Evolutionary conservation across 2,888 invertebrate genomes (phyloP).

Genomic region (Xanthostigma xanthostigma): DNA sequence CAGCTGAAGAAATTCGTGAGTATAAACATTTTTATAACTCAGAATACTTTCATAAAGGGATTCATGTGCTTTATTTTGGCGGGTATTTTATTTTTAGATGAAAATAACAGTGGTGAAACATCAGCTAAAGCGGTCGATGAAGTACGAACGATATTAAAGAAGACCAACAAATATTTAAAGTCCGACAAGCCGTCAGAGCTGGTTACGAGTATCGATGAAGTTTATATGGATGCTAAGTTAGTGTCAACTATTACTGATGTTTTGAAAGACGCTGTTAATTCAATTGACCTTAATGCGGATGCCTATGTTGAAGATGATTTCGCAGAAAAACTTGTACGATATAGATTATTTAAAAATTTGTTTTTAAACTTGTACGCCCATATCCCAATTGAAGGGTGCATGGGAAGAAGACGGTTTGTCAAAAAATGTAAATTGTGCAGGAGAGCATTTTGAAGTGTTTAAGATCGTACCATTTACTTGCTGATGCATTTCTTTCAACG

Average conservation of each 20-base stretch:
- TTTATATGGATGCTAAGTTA: constrained; percentile 22
- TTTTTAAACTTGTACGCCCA: neutral
- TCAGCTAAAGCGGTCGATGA: neutral
- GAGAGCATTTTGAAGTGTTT: too few species aligned
- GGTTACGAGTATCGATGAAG: constrained; percentile 23
- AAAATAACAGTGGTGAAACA: neutral
- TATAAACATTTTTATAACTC: neutral
- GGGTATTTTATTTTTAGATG: neutral
- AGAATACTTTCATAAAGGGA: neutral
- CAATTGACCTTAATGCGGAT: constrained; percentile 27
- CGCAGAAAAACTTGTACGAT: constrained; percentile 31
- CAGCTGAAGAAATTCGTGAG: neutral
- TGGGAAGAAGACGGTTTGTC: too few species aligned
- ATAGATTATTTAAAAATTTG: constrained; percentile 11
- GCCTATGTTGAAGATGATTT: constrained; percentile 34
- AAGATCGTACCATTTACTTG: too few species aligned
- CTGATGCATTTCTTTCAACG: too few species aligned
- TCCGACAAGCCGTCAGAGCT: constrained; percentile 12
- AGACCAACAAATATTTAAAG: neutral
- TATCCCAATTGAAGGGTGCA: too few species aligned
- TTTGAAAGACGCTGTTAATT: constrained; percentile 22
- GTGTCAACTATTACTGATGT: constrained; percentile 22
- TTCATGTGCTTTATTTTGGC: neutral
- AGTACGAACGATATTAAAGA: neutral
- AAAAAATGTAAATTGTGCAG: too few species aligned